Percentiles rank a stretch among this genome's conserved stretches.
phyloP scores from a whole-genome alignment of 2,113 vertebrate genomes.

The Tonatia bakeri region DNA sequence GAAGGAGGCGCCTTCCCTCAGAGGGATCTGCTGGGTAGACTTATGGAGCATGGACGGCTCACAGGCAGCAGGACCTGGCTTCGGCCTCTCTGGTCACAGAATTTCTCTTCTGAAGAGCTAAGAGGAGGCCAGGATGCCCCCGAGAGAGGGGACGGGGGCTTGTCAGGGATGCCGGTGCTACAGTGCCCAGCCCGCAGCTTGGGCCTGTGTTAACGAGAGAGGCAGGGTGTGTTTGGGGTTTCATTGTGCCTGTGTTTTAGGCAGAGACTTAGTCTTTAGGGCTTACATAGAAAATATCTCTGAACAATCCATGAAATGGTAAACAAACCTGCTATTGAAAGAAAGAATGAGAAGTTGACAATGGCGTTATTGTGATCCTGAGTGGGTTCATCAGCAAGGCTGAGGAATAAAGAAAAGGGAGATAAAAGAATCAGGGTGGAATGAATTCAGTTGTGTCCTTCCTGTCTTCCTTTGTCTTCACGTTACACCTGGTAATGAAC shows the following conservation, averaged over 20 bases:
- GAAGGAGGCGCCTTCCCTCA: background rate
- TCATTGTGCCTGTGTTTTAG: background rate
- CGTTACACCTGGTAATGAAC: conserved; percentile 58
- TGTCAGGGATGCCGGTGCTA: background rate
- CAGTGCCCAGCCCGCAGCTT: background rate
- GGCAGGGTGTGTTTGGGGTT: background rate
- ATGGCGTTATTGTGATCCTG: conserved; percentile 34
- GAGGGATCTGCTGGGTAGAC: background rate
- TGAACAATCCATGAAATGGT: conserved; percentile 42
- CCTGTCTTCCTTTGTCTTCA: conserved; percentile 69
- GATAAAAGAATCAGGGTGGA: conserved; percentile 1
- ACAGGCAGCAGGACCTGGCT: background rate
- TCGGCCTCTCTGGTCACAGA: background rate
- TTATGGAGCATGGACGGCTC: background rate
- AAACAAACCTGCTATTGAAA: conserved; percentile 57
- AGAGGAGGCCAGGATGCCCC: background rate
- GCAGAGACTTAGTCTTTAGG: conserved; percentile 50
- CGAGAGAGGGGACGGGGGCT: background rate
- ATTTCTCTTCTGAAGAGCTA: background rate
- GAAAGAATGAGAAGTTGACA: conserved; percentile 54
- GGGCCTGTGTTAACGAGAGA: background rate
- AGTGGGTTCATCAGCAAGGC: conserved; percentile 13
- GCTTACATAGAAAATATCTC: conserved; percentile 50
- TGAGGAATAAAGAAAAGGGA: conserved; percentile 32
- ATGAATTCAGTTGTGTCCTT: conserved; percentile 43